Evolutionary conservation across 2,797 vertebrate species (phyloP), one percentile per base, ranked within the genome.

Genomic region (Champsocephalus esox): DNA sequence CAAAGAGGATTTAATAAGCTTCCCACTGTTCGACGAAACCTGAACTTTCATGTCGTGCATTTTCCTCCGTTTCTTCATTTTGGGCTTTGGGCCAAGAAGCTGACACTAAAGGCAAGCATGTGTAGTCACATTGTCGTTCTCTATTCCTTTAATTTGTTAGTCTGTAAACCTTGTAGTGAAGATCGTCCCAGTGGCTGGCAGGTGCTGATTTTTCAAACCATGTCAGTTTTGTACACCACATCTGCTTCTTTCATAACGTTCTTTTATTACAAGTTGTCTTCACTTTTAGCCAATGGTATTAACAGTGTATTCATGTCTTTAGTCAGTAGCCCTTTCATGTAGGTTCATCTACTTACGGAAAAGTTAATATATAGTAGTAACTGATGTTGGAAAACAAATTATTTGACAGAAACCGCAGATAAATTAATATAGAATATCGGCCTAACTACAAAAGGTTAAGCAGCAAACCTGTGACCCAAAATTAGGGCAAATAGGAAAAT

Each of bases 1-100:
- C 97, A 99, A 99, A 99, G 97, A 93, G 86, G 93, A 96, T 97
- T 97, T 99, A 99, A 99, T 99, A 99, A 99, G 97, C 96, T 96
- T 96, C 96, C 96, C 94, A 97, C 95, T 96, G 96, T 97, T 97
- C 95, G 95, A 93, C 95, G 94, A 95, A 94, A 94, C 94, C 94
- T 96, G 87, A 94, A 96, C 96, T 98, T 97, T 97, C 95, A 96
- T 96, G 95, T 96, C 93, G 87, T 92, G 93, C 94, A 93, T 96
- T 96, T 95, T 95, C 93, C 93, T 95, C 90, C 88, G 95, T 94
- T 96, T 95, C 95, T 95, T 95, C 94, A 95, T 94, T 95, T 90
- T 82, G 69, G 75, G 92, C 92, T 93, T 92, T 93, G 94, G 95
- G 94, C 95, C 95, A 95, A 93, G 90, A 94, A 77, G 94, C 90